Evolutionary conservation across 2,888 invertebrate species (phyloP).

Genomic region (Stenchaetothrips biformis): DNA sequence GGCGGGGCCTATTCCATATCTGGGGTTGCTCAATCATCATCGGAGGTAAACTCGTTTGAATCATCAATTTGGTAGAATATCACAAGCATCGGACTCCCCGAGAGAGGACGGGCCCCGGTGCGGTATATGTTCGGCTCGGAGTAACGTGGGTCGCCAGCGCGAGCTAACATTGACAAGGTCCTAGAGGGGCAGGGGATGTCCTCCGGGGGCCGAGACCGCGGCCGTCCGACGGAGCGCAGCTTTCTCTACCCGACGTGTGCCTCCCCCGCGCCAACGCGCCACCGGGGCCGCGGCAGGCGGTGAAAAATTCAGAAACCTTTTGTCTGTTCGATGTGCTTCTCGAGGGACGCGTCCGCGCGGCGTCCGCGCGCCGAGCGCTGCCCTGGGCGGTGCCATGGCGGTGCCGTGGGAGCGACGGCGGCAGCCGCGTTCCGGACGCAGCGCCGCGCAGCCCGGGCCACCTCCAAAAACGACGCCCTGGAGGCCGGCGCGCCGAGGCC

Average conservation of each 20-base stretch:
- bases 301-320: slow-evolving; percentile 12
- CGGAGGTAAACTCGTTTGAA: background rate
- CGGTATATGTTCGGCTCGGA: background rate
- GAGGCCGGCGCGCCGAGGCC: background rate
- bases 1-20: background rate
- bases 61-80: background rate
- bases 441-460: background rate
- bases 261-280: background rate
- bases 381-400: too few species aligned
- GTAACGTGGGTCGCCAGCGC: background rate
- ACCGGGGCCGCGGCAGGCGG: background rate
- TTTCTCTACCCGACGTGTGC: background rate
- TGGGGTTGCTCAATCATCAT: background rate
- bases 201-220: background rate
- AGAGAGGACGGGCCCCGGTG: background rate
- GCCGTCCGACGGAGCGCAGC: background rate
- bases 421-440: too few species aligned
- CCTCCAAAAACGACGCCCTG: too few species aligned
- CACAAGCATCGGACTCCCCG: slow-evolving; percentile 20
- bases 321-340: background rate
- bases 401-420: too few species aligned
- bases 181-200: background rate
- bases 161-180: background rate
- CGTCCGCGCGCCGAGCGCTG: background rate
- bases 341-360: background rate